Conservation (phyloP, 2,113 vertebrate genomes). For the Strix aluco region DNA sequence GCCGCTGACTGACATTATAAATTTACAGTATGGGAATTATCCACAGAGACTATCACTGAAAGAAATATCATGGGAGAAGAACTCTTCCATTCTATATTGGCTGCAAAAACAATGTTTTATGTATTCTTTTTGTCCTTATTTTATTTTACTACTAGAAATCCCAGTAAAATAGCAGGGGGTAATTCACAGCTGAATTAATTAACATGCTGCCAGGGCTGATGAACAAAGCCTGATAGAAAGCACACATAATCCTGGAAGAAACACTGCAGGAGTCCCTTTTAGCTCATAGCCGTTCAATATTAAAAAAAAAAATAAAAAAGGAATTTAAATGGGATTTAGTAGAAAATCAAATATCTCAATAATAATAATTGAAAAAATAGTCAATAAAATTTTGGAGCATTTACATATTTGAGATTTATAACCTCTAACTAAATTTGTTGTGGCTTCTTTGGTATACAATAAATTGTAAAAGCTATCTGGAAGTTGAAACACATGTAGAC, state of each 20-base stretch:
- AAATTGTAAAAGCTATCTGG: not conserved
- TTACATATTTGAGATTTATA: not conserved
- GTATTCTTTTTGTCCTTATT: not conserved
- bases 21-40: not conserved
- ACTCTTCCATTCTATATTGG: not conserved
- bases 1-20: not conserved
- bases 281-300: not conserved
- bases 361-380: not conserved
- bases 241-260: not conserved
- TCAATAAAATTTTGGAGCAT: not conserved
- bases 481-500: not conserved
- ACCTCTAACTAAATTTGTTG: not conserved
- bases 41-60: not conserved
- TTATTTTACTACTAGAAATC: not conserved
- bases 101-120: not conserved
- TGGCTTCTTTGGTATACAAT: not conserved
- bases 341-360: not conserved
- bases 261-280: not conserved
- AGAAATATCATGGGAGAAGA: not conserved
- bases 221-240: not conserved
- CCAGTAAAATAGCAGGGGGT: not conserved
- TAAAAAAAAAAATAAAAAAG: not conserved
- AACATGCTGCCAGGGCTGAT: not conserved
- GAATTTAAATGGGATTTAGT: not conserved
- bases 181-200: slow-evolving; percentile 31